Percentiles rank a stretch among this genome's conserved stretches.
phyloP scores from a whole-genome alignment of 2,113 vertebrate species.

The Macquaria australasica region DNA sequence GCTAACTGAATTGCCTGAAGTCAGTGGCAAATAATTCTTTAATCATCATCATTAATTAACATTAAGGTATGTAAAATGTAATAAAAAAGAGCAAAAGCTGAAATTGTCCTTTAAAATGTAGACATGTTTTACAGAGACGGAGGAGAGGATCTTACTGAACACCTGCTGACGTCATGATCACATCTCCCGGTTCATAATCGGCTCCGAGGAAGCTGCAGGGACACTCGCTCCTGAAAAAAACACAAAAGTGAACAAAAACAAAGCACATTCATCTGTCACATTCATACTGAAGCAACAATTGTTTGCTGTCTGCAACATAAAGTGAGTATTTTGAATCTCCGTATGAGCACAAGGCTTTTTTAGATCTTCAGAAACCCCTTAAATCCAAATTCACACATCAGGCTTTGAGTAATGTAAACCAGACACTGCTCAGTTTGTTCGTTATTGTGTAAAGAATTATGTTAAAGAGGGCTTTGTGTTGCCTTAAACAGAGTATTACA shows the following conservation, averaged over 20 bases:
- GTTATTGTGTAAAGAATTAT: slow-evolving; percentile 17
- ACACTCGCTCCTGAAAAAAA: slow-evolving; percentile 88
- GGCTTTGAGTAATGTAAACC: background rate
- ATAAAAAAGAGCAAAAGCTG: background rate
- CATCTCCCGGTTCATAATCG: slow-evolving; percentile 92
- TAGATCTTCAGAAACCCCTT: background rate
- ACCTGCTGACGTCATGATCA: slow-evolving; percentile 91
- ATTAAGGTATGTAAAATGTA: too few species aligned
- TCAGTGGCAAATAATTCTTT: background rate
- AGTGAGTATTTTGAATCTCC: background rate
- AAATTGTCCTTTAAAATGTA: background rate
- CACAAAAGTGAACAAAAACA: background rate
- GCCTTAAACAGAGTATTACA: slow-evolving; percentile 36
- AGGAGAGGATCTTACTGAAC: slow-evolving; percentile 89
- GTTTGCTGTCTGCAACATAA: background rate
- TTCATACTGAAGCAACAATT: too few species aligned
- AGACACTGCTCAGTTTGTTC: slow-evolving; percentile 7
- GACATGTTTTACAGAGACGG: background rate
- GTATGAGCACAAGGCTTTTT: background rate
- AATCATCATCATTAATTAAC: background rate
- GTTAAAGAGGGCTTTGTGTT: slow-evolving; percentile 38
- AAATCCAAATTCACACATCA: background rate
- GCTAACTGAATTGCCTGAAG: background rate
- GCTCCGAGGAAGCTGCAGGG: slow-evolving; percentile 93
- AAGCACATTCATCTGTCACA: background rate